phyloP scores from a whole-genome alignment of 1,140 invertebrate genomes.

The Hyles euphorbiae region DNA sequence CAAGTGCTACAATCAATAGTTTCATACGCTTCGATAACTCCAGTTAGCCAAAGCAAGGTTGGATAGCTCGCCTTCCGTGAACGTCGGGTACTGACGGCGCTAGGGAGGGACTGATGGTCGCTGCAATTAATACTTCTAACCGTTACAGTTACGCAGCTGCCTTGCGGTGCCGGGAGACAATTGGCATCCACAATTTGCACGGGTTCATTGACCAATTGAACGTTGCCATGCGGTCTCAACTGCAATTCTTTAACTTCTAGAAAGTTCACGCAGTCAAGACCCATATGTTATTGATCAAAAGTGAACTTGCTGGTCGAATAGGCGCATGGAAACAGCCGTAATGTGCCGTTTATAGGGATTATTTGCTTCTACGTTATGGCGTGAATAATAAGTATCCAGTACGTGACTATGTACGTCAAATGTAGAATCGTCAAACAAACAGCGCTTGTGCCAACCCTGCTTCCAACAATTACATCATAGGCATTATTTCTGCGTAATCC shows the following conservation, averaged over 20 bases:
- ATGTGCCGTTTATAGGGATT: too few species aligned
- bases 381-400: too few species aligned
- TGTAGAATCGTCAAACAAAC: too few species aligned
- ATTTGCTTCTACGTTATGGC: too few species aligned
- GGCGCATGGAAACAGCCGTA: too few species aligned
- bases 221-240: conserved; percentile 26
- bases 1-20: conserved; percentile 14
- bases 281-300: too few species aligned
- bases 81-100: neutral
- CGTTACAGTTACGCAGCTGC: conserved; percentile 44
- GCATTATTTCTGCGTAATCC: too few species aligned
- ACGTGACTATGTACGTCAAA: too few species aligned
- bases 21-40: conserved; percentile 14
- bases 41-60: neutral
- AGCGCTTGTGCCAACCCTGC: too few species aligned
- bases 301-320: too few species aligned
- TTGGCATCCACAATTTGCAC: conserved; percentile 47
- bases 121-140: conserved; percentile 51
- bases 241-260: conserved; percentile 21
- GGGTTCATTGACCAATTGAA: conserved; percentile 47
- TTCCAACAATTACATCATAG: too few species aligned
- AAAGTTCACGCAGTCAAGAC: conserved; percentile 9
- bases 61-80: conserved; percentile 2
- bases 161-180: conserved; percentile 36
- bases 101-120: conserved; percentile 41